A percentile compares a stretch with the other conserved stretches of the same genome.
Conservation (phyloP, 2,888 invertebrate genomes). For the Nymphalis polychloros region DNA sequence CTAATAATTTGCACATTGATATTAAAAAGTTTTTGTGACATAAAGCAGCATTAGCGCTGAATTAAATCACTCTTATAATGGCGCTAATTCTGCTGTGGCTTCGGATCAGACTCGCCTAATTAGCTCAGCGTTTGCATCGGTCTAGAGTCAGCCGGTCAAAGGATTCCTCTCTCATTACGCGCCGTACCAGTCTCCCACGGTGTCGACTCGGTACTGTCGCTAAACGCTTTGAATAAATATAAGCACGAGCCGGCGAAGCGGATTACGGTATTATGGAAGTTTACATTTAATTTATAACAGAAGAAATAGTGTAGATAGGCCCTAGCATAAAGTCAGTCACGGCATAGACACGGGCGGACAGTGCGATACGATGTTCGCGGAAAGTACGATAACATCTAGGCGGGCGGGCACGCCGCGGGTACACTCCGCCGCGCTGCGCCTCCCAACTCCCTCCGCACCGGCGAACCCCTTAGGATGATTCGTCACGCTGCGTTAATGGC, state of each 20-base stretch:
- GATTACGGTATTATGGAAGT: constrained; percentile 50
- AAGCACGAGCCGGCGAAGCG: constrained; percentile 43
- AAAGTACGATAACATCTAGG: constrained; percentile 79
- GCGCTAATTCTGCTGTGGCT: constrained; percentile 74
- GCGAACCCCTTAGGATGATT: constrained; percentile 62
- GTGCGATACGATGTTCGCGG: constrained; percentile 77
- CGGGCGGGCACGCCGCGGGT: constrained; percentile 67
- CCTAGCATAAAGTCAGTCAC: constrained; percentile 58
- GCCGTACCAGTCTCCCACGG: constrained; percentile 54
- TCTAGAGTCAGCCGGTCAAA: constrained; percentile 72
- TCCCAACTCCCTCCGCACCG: constrained; percentile 42
- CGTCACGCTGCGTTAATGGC: constrained; percentile 81
- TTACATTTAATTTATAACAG: constrained; percentile 61
- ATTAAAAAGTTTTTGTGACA: not conserved
- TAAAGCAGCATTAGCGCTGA: constrained; percentile 29
- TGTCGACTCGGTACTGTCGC: constrained; percentile 60
- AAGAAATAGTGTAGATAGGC: constrained; percentile 59
- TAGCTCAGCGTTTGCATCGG: constrained; percentile 69
- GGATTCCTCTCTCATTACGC: constrained; percentile 77
- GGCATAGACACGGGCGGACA: constrained; percentile 72
- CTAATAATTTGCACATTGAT: no score
- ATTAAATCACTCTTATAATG: constrained; percentile 64
- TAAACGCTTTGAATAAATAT: constrained; percentile 57
- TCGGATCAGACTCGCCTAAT: constrained; percentile 75
- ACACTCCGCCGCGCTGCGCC: constrained; percentile 45